These are phyloP conservation scores for Criorhina ranunculi DNA, from an alignment of 2,888 invertebrate species.

Conservation along the genomic window DNA sequence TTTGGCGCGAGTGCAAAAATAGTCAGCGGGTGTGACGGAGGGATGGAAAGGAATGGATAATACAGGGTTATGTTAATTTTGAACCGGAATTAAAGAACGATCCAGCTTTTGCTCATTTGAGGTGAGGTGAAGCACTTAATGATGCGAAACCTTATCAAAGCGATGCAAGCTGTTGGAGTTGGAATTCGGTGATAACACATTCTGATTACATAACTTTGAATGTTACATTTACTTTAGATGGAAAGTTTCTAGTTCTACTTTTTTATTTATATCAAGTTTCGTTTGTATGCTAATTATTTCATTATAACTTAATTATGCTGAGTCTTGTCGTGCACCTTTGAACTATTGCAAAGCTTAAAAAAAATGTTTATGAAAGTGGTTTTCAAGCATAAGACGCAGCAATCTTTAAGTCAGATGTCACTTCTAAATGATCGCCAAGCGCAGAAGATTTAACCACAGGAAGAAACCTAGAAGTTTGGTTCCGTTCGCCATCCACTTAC, in stretches of 20 bases:
- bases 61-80: slow-evolving; percentile 66
- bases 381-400: too few species aligned
- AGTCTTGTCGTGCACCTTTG: too few species aligned
- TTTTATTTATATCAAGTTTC: not conserved
- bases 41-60: slow-evolving; percentile 30
- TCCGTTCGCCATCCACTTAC: too few species aligned
- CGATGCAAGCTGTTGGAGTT: slow-evolving; percentile 30
- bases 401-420: too few species aligned
- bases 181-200: slow-evolving; percentile 13
- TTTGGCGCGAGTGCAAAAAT: slow-evolving; percentile 40
- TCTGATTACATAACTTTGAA: not conserved
- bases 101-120: slow-evolving; percentile 30
- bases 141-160: slow-evolving; percentile 28
- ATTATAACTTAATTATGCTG: too few species aligned
- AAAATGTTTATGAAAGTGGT: too few species aligned
- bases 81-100: slow-evolving; percentile 45
- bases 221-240: not conserved
- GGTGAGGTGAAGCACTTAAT: slow-evolving; percentile 39
- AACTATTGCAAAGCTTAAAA: too few species aligned
- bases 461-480: too few species aligned
- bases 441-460: too few species aligned
- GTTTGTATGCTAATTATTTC: too few species aligned
- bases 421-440: too few species aligned
- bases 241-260: not conserved
- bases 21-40: not conserved